Evolutionary conservation across 2,113 vertebrate genomes (phyloP), one percentile per base, ranked within the genome.

Genomic region (Vanacampus margaritifer): DNA sequence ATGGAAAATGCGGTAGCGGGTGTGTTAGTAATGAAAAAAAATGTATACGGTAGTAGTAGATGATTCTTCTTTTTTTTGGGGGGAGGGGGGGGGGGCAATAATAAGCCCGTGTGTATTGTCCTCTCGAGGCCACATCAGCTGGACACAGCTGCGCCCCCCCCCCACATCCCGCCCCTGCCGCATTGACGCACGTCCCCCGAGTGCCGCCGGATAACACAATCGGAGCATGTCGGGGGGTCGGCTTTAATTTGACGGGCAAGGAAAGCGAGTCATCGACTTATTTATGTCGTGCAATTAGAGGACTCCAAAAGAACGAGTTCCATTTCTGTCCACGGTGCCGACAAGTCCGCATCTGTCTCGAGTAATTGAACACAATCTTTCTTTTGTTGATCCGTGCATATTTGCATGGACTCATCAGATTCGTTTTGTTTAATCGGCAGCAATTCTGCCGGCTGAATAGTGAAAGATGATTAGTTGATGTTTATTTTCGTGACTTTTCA

Each of bases 271-370:
- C 61, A 21, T 45, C 41, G 48, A 70, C 87, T 83, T 80, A 82
- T 85, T 75, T 81, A 71, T 73, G 84, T 58, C 62, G 51, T 74
- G 84, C 65, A 81, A 72, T 72, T 83, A 73, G 76, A 78, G 58
- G 67, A 70, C 63, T 76, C n/a, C 23, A 57, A 79, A 69, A 71
- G 65, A 86, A 87, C 87, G 86, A 77, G 80, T 83, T 82, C 77
- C 72, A 72, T 77, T 78, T 78, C 77, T 81, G 51, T 87, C 84
- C 84, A 84, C 86, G 76, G 80, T 75, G 76, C 71, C 81, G 78
- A 81, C 80, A 78, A 75, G 83, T 84, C 87, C 73, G 78, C 72
- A 88, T 88, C 85, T 83, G 81, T 79, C 79, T 82, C 79, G 69
- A 70, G 75, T 89, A 83, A 86, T 83, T 87, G 80, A 84, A 87